Conservation (phyloP, 2,888 invertebrate species). For the Xestia ashworthii region DNA sequence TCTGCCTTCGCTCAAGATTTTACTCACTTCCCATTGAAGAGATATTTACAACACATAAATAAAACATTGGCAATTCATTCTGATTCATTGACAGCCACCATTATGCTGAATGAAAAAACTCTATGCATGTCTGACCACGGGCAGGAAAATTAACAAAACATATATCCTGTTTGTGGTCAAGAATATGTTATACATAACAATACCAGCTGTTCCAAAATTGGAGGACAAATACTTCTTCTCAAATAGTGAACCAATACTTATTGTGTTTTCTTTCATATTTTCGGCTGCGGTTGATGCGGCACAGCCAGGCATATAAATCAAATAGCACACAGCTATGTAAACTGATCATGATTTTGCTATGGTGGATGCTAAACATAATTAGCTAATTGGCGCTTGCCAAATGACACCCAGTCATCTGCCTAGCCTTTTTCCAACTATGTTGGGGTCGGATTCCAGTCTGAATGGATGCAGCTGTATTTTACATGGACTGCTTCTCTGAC, state of each 20-base stretch:
- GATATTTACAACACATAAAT: slow-evolving; percentile 1
- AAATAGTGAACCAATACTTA: not conserved
- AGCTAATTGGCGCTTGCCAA: not conserved
- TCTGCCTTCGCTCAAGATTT: slow-evolving; percentile 8
- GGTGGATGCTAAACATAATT: not conserved
- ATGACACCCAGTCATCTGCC: not conserved
- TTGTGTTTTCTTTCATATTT: not conserved
- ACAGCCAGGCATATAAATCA: not conserved
- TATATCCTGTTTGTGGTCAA: not conserved
- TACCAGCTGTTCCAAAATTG: not conserved
- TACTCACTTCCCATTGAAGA: not conserved
- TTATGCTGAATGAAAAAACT: slow-evolving; percentile 1
- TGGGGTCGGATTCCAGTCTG: too few relatives aligned
- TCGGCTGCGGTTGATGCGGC: not conserved
- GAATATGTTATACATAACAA: not conserved
- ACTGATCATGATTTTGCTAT: not conserved
- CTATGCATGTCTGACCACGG: not conserved
- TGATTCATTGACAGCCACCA: slow-evolving; percentile 7
- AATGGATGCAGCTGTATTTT: too few relatives aligned
- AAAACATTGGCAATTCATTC: not conserved
- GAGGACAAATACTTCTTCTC: not conserved
- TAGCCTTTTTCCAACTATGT: too few relatives aligned
- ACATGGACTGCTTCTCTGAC: not conserved
- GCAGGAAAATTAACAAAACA: not conserved
- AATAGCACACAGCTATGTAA: not conserved